phyloP scores from a whole-genome alignment of 1,140 invertebrate genomes.

The Chrysoperla carnea region DNA sequence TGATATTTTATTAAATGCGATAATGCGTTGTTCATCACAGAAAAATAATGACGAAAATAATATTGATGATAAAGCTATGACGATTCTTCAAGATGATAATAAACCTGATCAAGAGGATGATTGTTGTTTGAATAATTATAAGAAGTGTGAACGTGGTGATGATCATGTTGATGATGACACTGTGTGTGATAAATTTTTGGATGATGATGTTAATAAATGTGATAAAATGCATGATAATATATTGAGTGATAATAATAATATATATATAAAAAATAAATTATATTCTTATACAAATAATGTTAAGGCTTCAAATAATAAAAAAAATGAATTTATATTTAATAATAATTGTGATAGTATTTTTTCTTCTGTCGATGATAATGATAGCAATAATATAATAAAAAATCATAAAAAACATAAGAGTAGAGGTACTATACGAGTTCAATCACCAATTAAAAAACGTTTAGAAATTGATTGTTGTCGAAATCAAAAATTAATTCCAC shows the following conservation, averaged over 20 bases:
- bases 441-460: not conserved
- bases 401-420: too few species aligned
- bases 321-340: not conserved
- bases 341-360: not conserved
- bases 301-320: not conserved
- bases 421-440: too few species aligned
- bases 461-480: not conserved
- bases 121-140: too few species aligned
- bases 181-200: not conserved
- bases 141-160: too few species aligned
- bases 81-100: too few species aligned
- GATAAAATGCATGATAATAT: slow-evolving; percentile 15
- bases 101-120: too few species aligned
- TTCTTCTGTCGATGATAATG: too few species aligned
- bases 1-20: slow-evolving; percentile 31
- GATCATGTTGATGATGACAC: not conserved
- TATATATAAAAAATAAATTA: slow-evolving; percentile 6
- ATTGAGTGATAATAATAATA: slow-evolving; percentile 6
- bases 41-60: not conserved
- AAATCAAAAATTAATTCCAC: too few species aligned
- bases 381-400: too few species aligned
- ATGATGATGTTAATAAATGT: slow-evolving; percentile 17
- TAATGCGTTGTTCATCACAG: slow-evolving; percentile 25
- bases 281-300: not conserved
- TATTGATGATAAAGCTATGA: too few species aligned